phyloP scores from a whole-genome alignment of 1,140 invertebrate species.

The Teleogryllus occipitalis region DNA sequence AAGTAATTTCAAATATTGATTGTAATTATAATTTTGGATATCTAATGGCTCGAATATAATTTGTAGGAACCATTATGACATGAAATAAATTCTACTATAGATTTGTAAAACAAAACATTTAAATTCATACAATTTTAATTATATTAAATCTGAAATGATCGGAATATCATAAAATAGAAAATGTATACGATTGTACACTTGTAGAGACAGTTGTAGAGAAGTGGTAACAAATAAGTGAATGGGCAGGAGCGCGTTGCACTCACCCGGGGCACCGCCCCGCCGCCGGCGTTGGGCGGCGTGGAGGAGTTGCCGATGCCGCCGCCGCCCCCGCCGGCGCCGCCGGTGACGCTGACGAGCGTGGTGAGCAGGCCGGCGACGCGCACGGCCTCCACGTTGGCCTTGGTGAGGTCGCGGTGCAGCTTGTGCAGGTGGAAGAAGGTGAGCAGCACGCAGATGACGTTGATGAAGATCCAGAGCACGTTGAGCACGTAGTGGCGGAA shows the following conservation, averaged over 20 bases:
- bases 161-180: too few relatives aligned
- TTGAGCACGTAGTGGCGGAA: conserved; percentile 79
- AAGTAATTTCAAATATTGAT: too few relatives aligned
- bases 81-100: too few relatives aligned
- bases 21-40: too few relatives aligned
- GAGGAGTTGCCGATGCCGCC: background rate
- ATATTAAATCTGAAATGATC: too few relatives aligned
- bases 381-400: conserved; percentile 60
- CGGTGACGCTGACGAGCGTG: conserved; percentile 63
- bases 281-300: background rate
- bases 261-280: conserved; percentile 1
- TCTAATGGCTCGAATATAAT: too few relatives aligned
- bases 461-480: conserved; percentile 81
- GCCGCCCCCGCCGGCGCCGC: conserved; percentile 33
- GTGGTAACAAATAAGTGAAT: too few relatives aligned
- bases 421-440: conserved; percentile 77
- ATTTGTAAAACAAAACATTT: too few relatives aligned
- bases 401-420: conserved; percentile 73
- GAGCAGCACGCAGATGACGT: conserved; percentile 76
- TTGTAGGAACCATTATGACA: too few relatives aligned
- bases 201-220: too few relatives aligned
- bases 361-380: conserved; percentile 64
- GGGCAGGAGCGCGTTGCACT: conserved; percentile 26
- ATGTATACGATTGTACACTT: too few relatives aligned
- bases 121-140: too few relatives aligned